Conservation (phyloP, 2,888 invertebrate species). For the Empis livida region DNA sequence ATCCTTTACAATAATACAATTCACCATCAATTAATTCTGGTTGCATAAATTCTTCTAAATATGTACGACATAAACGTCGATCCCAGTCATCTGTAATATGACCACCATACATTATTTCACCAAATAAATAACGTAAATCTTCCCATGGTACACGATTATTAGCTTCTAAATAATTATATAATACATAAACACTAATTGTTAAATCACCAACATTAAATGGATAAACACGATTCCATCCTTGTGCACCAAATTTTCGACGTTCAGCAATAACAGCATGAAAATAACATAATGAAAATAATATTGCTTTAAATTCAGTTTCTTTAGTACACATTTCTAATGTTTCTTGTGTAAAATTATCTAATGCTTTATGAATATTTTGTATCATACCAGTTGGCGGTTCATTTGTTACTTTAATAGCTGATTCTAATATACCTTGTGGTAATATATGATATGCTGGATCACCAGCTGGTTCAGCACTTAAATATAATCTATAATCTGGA, state of each 20-base stretch:
- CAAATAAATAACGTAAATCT: conserved; percentile 85
- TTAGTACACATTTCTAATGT: conserved; percentile 85
- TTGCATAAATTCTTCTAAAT: conserved; percentile 77
- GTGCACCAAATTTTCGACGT: conserved; percentile 62
- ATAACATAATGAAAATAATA: conserved; percentile 81
- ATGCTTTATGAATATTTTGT: conserved; percentile 84
- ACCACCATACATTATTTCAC: conserved; percentile 96
- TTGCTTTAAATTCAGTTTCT: conserved; percentile 84
- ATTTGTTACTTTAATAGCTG: conserved; percentile 90
- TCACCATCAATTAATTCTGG: conserved; percentile 81
- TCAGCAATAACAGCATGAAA: conserved; percentile 93
- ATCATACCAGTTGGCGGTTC: conserved; percentile 92
- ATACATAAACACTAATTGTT: conserved; percentile 81
- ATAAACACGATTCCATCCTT: conserved; percentile 44
- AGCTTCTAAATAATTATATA: conserved; percentile 82
- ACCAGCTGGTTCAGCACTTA: conserved; percentile 78
- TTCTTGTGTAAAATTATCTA: conserved; percentile 86
- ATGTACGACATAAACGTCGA: conserved; percentile 70
- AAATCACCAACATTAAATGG: conserved; percentile 77
- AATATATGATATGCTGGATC: conserved; percentile 53
- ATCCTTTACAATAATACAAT: conserved; percentile 65
- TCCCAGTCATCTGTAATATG: conserved; percentile 98
- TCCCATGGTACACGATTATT: conserved; percentile 86
- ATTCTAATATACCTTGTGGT: conserved; percentile 79
- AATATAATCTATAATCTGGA: conserved; percentile 53